Conservation (phyloP, 53 echinoderm and acorn worm species). For the Glandiceps talaboti region DNA sequence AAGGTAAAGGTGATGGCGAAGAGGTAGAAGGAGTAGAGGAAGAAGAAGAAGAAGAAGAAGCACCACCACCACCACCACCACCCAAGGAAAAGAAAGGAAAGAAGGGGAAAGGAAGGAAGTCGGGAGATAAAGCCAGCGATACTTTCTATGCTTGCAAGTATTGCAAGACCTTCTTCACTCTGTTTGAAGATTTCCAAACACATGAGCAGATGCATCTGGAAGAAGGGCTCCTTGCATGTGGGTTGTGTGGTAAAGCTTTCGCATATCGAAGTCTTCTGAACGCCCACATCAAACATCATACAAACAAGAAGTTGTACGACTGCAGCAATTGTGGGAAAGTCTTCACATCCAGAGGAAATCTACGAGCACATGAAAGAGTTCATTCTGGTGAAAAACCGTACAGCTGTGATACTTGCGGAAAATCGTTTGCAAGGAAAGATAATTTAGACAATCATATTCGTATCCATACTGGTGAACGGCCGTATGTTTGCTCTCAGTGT, state of each 20-base stretch:
- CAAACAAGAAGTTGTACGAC: neutral
- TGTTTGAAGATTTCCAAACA: neutral
- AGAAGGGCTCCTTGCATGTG: neutral
- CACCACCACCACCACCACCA: neutral
- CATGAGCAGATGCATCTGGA: neutral
- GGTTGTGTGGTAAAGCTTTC: neutral
- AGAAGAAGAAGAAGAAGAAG: neutral
- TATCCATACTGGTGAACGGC: neutral
- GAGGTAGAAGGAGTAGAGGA: too few species aligned
- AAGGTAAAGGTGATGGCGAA: too few species aligned
- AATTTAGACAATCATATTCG: neutral
- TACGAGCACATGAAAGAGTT: neutral
- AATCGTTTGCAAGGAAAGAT: neutral
- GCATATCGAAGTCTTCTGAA: neutral
- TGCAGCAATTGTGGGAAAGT: neutral
- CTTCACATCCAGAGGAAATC: neutral
- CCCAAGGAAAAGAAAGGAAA: neutral
- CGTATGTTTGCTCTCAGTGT: neutral
- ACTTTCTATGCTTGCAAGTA: neutral
- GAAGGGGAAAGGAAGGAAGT: too few species aligned
- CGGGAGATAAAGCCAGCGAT: neutral
- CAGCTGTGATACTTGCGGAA: neutral
- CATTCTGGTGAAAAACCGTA: neutral
- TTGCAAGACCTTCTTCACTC: neutral
- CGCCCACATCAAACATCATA: neutral